A percentile compares a stretch with the other conserved stretches of the same genome.
These are phyloP conservation scores for Lymantria dispar DNA, from an alignment of 2,888 invertebrate species.

Conservation along the genomic window DNA sequence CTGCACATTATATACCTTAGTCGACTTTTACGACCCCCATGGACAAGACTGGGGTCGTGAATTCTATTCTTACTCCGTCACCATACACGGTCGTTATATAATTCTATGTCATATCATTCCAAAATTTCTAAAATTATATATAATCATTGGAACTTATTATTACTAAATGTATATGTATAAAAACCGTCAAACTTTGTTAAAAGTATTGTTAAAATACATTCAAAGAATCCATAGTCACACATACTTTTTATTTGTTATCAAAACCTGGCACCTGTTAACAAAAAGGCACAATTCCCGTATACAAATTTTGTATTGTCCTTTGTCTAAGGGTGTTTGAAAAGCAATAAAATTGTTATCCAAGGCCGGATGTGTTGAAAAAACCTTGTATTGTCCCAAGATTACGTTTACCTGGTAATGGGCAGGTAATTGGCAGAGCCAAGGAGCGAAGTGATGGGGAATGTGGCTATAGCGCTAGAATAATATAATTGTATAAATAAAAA, in stretches of 20 bases:
- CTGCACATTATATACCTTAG: too few species aligned
- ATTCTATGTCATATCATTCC: too few species aligned
- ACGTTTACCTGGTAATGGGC: conserved; percentile 5
- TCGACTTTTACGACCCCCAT: too few species aligned
- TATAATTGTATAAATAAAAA: too few species aligned
- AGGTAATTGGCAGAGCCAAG: conserved; percentile 1
- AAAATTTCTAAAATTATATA: too few species aligned
- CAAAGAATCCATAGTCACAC: conserved; percentile 7
- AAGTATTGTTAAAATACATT: conserved; percentile 2
- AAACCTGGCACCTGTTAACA: conserved; percentile 22
- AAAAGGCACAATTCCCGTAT: conserved; percentile 22
- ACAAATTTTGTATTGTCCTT: conserved; percentile 25
- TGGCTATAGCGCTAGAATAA: not conserved
- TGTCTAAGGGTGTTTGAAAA: conserved; percentile 38
- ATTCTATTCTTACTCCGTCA: too few species aligned
- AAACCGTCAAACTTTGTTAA: not conserved
- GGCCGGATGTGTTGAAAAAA: conserved; percentile 29
- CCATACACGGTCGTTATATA: too few species aligned
- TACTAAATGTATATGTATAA: too few species aligned
- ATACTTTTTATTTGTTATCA: conserved; percentile 14
- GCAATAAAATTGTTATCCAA: conserved; percentile 38
- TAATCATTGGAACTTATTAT: too few species aligned
- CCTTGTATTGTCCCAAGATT: conserved; percentile 10
- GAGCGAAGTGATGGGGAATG: not conserved
- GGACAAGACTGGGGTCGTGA: too few species aligned